Percentiles rank a stretch among this genome's conserved stretches.
Conservation (phyloP, 1,140 invertebrate species). For the Drosophila athabasca region DNA sequence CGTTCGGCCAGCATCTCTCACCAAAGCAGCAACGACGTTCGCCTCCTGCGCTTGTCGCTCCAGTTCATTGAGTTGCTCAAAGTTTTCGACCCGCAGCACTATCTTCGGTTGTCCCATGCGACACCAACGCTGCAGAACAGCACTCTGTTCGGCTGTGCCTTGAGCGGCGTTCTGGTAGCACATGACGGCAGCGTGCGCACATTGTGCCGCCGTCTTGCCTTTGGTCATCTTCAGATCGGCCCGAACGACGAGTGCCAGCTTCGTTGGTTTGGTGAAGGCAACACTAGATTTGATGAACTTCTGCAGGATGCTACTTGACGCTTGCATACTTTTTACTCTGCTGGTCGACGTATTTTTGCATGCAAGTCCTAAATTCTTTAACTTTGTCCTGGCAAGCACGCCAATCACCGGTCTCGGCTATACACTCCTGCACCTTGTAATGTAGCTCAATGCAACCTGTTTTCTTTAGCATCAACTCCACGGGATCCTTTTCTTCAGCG, state of each 20-base stretch:
- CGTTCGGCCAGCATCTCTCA: slow-evolving; percentile 91
- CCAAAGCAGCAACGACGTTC: slow-evolving; percentile 87
- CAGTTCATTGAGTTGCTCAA: slow-evolving; percentile 85
- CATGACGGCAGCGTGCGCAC: slow-evolving; percentile 90
- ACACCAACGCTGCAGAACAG: slow-evolving; percentile 87
- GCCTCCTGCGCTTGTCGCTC: slow-evolving; percentile 85
- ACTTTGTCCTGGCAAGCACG: slow-evolving; percentile 93
- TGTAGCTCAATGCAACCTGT: slow-evolving; percentile 94
- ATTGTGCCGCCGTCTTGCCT: slow-evolving; percentile 93
- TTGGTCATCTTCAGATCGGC: slow-evolving; percentile 91
- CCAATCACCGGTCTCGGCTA: slow-evolving; percentile 94
- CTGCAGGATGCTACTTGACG: slow-evolving; percentile 67
- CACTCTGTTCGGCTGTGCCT: slow-evolving; percentile 77
- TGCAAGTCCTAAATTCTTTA: slow-evolving; percentile 91
- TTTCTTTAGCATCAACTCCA: slow-evolving; percentile 92
- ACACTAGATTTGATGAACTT: slow-evolving; percentile 51
- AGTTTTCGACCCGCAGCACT: slow-evolving; percentile 85
- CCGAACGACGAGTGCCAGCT: slow-evolving; percentile 91
- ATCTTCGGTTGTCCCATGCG: slow-evolving; percentile 90
- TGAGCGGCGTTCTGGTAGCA: slow-evolving; percentile 86
- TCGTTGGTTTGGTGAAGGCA: slow-evolving; percentile 77
- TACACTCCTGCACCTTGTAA: slow-evolving; percentile 94
- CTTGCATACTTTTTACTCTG: slow-evolving; percentile 78
- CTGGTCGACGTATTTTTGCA: slow-evolving; percentile 85
- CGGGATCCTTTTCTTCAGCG: slow-evolving; percentile 86